Evolutionary conservation across 1,140 invertebrate species (phyloP), one percentile per base, ranked within the genome.

Genomic region (Stegodyphus mimosarum): DNA sequence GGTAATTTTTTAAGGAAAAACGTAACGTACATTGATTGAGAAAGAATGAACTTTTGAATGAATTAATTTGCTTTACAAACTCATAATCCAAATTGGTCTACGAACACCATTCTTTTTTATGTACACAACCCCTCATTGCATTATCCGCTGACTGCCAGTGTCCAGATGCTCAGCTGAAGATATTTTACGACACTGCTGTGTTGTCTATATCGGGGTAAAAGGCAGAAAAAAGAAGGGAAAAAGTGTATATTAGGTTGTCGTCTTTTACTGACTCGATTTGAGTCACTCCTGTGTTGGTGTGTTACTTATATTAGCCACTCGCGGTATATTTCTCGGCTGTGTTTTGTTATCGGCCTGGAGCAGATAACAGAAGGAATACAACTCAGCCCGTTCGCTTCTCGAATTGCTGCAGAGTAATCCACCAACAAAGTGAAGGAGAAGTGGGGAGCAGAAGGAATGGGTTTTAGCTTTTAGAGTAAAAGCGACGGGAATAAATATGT

Each of bases 401-500:
- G 53, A 52, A 60, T 80, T 60, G 67, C 78, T 9, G 55, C 9
- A 15, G 55, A 60, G 15, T 11, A 60, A 60, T 11, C 55, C 9
- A 2, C 64, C 7, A n/a, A n/a, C 67, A 9, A n/a, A 6, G 50
- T n/a, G n/a, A 78, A 18, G 48, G 48, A 6, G 11, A 17, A 7
- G 55, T 33, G 33, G 33, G 17, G 13, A 72, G 50, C n/a, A 52
- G n/a, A 69, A 76, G n/a, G 73, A 69, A 84, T 75, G 72, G 81
- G 81, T 69, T 76, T 76, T 76, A 60, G 81, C 81, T 84, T 84
- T 84, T 84, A 84, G 80, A 83, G 71, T 74, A 83, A 84, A 67
- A 76, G 71, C 72, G 63, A 75, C 51, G 51, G 5, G 71, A 76
- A 84, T 84, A 84, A 84, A 84, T 33, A 84, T 84, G 81, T 84